Percentiles rank a stretch among this genome's conserved stretches.
Conservation (phyloP, 2,888 invertebrate species). For the Bruchidius siliquastri region DNA sequence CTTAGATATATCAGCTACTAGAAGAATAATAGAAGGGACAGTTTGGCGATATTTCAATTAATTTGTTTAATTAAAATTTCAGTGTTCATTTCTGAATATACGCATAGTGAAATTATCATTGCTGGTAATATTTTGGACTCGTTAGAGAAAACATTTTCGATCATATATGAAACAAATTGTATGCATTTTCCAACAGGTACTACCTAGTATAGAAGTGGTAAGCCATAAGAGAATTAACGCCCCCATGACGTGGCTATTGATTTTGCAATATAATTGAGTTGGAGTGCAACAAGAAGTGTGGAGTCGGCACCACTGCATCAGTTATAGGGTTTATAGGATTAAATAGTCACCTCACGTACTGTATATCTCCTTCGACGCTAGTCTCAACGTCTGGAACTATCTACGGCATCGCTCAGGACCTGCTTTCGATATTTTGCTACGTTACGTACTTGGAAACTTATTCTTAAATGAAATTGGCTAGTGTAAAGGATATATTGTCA, state of each 20-base stretch:
- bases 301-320: not conserved
- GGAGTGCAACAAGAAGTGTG: not conserved
- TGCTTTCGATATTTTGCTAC: not conserved
- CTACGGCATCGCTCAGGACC: not conserved
- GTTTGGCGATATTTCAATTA: too few species aligned
- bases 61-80: too few species aligned
- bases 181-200: too few species aligned
- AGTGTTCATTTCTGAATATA: too few species aligned
- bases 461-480: not conserved
- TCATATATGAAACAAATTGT: too few species aligned
- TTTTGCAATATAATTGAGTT: not conserved
- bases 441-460: not conserved
- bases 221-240: not conserved
- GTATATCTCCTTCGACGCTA: not conserved
- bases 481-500: not conserved
- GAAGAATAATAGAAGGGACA: too few species aligned
- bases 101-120: too few species aligned
- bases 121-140: too few species aligned
- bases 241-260: not conserved
- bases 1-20: too few species aligned
- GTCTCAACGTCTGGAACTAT: not conserved
- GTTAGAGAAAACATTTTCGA: too few species aligned
- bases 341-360: not conserved
- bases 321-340: not conserved
- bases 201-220: too few species aligned